Evolutionary conservation across 2,797 vertebrate species (phyloP).

Genomic region (Echiichthys vipera): DNA sequence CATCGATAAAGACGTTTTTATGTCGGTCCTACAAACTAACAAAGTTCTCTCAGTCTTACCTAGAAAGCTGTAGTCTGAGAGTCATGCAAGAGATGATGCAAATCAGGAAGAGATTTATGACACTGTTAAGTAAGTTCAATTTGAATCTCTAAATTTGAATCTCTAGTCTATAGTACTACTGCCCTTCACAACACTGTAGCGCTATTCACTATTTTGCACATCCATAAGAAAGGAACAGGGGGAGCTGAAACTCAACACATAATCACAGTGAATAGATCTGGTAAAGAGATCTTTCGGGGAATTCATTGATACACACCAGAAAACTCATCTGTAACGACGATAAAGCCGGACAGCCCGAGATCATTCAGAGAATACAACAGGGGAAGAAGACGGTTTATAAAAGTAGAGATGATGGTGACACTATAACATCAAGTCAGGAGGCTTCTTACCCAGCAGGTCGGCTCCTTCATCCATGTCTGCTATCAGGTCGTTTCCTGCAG

Average conservation of each 20-base stretch:
- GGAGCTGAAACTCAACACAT: not conserved
- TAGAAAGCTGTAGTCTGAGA: constrained; percentile 89
- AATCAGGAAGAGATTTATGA: constrained; percentile 79
- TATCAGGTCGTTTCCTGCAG: constrained; percentile 94
- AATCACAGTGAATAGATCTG: constrained; percentile 36
- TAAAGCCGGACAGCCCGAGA: constrained; percentile 27
- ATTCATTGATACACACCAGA: constrained; percentile 93
- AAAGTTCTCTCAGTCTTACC: constrained; percentile 85
- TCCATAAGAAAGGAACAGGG: not conserved
- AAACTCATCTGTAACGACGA: constrained; percentile 91
- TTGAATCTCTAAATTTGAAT: constrained; percentile 6
- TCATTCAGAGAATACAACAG: constrained; percentile 26
- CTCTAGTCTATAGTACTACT: constrained; percentile 14
- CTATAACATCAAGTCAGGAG: not conserved
- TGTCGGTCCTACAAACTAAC: not conserved
- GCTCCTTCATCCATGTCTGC: constrained; percentile 97
- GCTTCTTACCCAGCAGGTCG: constrained; percentile 92
- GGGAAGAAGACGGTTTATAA: not conserved
- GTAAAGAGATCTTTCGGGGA: not conserved
- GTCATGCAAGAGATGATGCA: constrained; percentile 87
- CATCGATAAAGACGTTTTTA: not conserved
- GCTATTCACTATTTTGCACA: constrained; percentile 7
- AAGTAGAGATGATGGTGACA: not conserved
- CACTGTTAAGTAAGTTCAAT: not conserved
- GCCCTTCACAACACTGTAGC: constrained; percentile 11